A percentile compares a stretch with the other conserved stretches of the same genome.
Evolutionary conservation across 2,797 vertebrate genomes (phyloP).

Genomic region (Gobio occitaniae): DNA sequence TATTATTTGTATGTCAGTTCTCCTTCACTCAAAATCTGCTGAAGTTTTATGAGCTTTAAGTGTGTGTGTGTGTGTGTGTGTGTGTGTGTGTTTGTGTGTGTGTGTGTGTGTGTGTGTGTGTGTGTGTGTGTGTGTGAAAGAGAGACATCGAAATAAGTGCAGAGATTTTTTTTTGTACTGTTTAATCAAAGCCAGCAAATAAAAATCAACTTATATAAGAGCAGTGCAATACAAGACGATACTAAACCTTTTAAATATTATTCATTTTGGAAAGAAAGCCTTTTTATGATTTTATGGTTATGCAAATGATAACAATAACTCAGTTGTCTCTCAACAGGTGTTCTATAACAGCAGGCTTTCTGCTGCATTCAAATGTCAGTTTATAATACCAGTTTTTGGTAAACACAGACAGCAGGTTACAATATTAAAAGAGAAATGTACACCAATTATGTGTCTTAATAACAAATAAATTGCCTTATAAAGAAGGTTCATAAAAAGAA

Average conservation of each 20-base stretch:
- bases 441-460: slow-evolving; percentile 3
- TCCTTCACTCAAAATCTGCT: slow-evolving; percentile 17
- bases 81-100: no score
- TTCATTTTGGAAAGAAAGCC: not conserved
- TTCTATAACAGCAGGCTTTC: not conserved
- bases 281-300: slow-evolving; percentile 18
- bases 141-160: not conserved
- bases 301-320: slow-evolving; percentile 26
- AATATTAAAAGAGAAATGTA: slow-evolving; percentile 16
- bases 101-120: no score
- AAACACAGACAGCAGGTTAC: slow-evolving; percentile 26
- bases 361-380: slow-evolving; percentile 31
- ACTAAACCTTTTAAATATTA: not conserved
- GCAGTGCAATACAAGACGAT: slow-evolving; percentile 8
- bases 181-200: slow-evolving; percentile 39
- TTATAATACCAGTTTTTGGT: slow-evolving; percentile 27
- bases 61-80: not conserved
- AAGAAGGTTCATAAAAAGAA: slow-evolving; percentile 13
- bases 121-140: no score
- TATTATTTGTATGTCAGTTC: slow-evolving; percentile 38
- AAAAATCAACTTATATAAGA: not conserved
- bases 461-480: slow-evolving; percentile 11
- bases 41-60: slow-evolving; percentile 19
- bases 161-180: not conserved
- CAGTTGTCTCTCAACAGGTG: not conserved